Base-by-base conservation (phyloP, 2,797 vertebrate genomes). In the Halcyon badia region DNA sequence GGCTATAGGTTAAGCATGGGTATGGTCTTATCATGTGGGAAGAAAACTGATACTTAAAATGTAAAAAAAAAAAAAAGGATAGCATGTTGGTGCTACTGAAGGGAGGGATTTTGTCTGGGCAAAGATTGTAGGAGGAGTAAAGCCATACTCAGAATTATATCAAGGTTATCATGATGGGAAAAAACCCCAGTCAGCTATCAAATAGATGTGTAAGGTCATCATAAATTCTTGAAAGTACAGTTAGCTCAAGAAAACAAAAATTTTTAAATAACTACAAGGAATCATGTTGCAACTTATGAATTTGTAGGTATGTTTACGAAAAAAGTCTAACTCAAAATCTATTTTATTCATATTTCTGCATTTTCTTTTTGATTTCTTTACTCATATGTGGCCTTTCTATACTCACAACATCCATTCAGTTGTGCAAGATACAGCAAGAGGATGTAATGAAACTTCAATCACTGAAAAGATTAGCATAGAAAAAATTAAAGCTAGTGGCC, bases 281-380 rank as follows among this genome's bases (percentile, higher is more conserved):
- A 39, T 68, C 15, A 15, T 24, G 14, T 56, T 94, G 25, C 46
- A 37, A 25, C 37, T 41, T 69, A 49, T 48, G 66, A 20, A 56
- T 84, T 92, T 83, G 66, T 28, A 85, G 10, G 28, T 83, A 95
- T 90, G 54, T 69, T 66, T 35, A 60, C 64, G 11, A 51, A 71
- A 54, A 75, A 60, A 9, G 5, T 77, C 37, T 57, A 42, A 33
- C 12, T 72, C 20, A 37, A 28, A 21, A 42, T 42, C 8, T 58
- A 48, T 72, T 66, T 93, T 94, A 37, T 77, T 52, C 20, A 58
- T 54, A 58, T 73, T 66, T 66, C 28, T 30, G 21, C 9, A 37
- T 87, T 51, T 85, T 54, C 44, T 75, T 89, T 81, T 68, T 51
- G 5, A 35, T 94, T 66, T 39, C 60, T 89, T 94, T 90, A 89